Evolutionary conservation across 1,140 invertebrate genomes (phyloP).

Genomic region (Nephotettix cincticeps): DNA sequence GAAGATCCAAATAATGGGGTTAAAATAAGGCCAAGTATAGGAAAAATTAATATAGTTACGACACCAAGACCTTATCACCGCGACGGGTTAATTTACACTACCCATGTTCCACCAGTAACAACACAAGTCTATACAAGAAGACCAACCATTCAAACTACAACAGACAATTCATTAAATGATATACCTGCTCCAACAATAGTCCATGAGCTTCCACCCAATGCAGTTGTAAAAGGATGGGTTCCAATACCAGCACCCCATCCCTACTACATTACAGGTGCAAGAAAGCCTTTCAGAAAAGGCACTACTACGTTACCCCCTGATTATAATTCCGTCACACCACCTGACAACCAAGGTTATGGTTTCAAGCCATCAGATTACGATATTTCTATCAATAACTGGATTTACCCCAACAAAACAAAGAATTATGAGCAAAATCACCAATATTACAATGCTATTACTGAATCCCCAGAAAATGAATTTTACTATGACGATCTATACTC

Average conservation of each 20-base stretch:
- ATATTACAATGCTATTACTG: background rate
- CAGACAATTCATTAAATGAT: slow-evolving; percentile 33
- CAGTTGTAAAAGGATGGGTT: slow-evolving; percentile 37
- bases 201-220: slow-evolving; percentile 26
- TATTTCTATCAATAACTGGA: slow-evolving; percentile 9
- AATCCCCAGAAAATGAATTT: slow-evolving; percentile 6
- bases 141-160: slow-evolving; percentile 29
- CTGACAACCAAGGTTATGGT: slow-evolving; percentile 8
- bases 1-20: background rate
- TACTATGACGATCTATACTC: slow-evolving; percentile 13
- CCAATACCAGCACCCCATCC: slow-evolving; percentile 41
- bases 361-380: slow-evolving; percentile 24
- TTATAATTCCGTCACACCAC: slow-evolving; percentile 20
- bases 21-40: background rate
- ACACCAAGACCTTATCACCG: slow-evolving; percentile 7
- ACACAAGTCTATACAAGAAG: slow-evolving; percentile 15
- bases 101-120: slow-evolving; percentile 35
- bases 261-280: slow-evolving; percentile 38
- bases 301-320: slow-evolving; percentile 18
- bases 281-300: slow-evolving; percentile 29
- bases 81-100: slow-evolving; percentile 26
- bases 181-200: slow-evolving; percentile 26
- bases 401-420: slow-evolving; percentile 23
- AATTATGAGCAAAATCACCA: slow-evolving; percentile 11
- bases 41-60: slow-evolving; percentile 8